Percentiles rank a stretch among this genome's conserved stretches.
Conservation (phyloP, 2,113 vertebrate species). For the Anoplopoma fimbria region DNA sequence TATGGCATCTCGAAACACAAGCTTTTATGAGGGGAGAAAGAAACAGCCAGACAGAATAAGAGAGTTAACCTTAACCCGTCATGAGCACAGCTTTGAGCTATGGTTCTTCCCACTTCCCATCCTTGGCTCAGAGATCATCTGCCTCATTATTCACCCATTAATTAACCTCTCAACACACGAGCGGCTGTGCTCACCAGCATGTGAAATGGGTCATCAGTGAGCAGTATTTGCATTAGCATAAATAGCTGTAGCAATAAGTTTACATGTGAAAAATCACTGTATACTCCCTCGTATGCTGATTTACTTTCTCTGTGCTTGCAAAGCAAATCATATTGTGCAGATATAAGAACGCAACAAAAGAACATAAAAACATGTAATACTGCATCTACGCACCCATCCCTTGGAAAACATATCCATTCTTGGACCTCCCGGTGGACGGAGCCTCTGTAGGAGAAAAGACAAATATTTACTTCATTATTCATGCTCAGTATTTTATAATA, state of each 20-base stretch:
- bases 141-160: slow-evolving; percentile 65
- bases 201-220: slow-evolving; percentile 63
- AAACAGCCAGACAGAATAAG: slow-evolving; percentile 23
- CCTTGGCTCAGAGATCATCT: slow-evolving; percentile 65
- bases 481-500: neutral
- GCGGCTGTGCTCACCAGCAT: slow-evolving; percentile 48
- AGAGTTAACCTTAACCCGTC: slow-evolving; percentile 64
- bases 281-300: neutral
- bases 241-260: slow-evolving; percentile 45
- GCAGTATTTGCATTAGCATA: slow-evolving; percentile 47
- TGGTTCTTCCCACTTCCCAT: slow-evolving; percentile 52
- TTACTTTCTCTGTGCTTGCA: neutral
- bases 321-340: neutral
- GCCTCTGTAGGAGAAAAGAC: slow-evolving; percentile 60
- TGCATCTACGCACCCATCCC: slow-evolving; percentile 82
- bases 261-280: neutral
- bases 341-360: slow-evolving; percentile 9
- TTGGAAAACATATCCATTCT: slow-evolving; percentile 89
- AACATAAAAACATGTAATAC: slow-evolving; percentile 1
- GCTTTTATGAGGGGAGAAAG: slow-evolving; percentile 59
- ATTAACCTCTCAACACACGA: slow-evolving; percentile 56
- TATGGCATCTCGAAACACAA: slow-evolving; percentile 55
- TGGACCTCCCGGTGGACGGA: slow-evolving; percentile 83
- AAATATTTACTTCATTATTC: slow-evolving; percentile 17
- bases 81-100: slow-evolving; percentile 47